phyloP scores from a whole-genome alignment of 2,113 vertebrate genomes.

The Pitta sordida region DNA sequence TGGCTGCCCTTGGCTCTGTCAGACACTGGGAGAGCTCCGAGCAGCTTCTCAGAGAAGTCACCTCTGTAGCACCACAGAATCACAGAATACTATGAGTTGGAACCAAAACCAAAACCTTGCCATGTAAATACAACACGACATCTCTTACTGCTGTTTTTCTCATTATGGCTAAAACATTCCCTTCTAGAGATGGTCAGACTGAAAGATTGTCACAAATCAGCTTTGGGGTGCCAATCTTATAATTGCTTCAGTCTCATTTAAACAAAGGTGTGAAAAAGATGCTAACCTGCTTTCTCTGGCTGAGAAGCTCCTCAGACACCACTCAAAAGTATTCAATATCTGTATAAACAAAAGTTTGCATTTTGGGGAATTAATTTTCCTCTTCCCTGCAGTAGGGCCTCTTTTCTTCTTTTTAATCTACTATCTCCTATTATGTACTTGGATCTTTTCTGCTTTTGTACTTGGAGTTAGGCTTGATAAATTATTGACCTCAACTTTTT shows the following conservation, averaged over 20 bases:
- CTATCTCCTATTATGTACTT: background rate
- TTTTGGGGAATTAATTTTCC: background rate
- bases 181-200: background rate
- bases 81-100: too few species aligned
- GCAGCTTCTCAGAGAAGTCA: background rate
- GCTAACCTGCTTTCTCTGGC: background rate
- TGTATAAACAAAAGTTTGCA: background rate
- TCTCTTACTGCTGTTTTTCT: background rate
- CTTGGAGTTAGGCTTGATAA: slow-evolving; percentile 9
- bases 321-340: background rate
- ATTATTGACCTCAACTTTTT: slow-evolving; percentile 24
- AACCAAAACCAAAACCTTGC: background rate
- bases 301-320: background rate
- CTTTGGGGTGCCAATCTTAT: background rate
- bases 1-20: background rate
- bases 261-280: background rate
- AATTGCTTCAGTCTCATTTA: background rate
- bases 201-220: background rate
- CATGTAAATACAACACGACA: background rate
- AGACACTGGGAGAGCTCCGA: background rate
- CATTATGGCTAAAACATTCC: background rate
- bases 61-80: background rate
- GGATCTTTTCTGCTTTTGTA: background rate
- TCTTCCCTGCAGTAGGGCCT: background rate
- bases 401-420: background rate